phyloP scores from a whole-genome alignment of 2,113 vertebrate species.

The Maccullochella peelii region DNA sequence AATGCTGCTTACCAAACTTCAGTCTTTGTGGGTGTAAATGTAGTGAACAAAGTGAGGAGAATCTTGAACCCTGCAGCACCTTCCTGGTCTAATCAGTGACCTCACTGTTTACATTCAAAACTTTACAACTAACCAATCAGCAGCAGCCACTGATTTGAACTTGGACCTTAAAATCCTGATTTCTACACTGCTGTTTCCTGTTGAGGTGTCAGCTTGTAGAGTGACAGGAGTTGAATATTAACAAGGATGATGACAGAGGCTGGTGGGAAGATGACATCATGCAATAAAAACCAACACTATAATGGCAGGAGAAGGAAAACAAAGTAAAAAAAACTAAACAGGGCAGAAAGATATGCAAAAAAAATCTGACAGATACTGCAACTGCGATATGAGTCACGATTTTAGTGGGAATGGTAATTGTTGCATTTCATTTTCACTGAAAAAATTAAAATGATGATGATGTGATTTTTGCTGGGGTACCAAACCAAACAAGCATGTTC shows the following conservation, averaged over 20 bases:
- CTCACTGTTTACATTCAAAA: constrained; percentile 47
- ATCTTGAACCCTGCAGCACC: background rate
- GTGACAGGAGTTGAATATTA: constrained; percentile 64
- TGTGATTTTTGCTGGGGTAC: too few species aligned
- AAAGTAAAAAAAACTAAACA: constrained; percentile 1
- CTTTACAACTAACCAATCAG: constrained; percentile 23
- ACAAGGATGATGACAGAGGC: constrained; percentile 24
- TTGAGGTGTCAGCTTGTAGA: background rate
- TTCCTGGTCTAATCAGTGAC: constrained; percentile 29
- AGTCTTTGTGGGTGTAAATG: constrained; percentile 2
- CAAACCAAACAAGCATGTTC: too few species aligned
- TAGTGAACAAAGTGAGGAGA: background rate
- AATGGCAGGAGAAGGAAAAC: background rate
- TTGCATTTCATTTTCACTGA: too few species aligned
- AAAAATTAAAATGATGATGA: too few species aligned
- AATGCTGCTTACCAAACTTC: constrained; percentile 42
- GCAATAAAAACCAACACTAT: constrained; percentile 23
- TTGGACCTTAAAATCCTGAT: constrained; percentile 33
- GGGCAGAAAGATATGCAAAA: too few species aligned
- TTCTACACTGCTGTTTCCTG: constrained; percentile 7
- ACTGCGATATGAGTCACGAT: too few species aligned
- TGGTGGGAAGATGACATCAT: constrained; percentile 42
- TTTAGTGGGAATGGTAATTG: too few species aligned
- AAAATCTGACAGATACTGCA: too few species aligned
- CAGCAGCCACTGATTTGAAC: constrained; percentile 29